phyloP scores from a whole-genome alignment of 2,797 vertebrate genomes.

The Vultur gryphus region DNA sequence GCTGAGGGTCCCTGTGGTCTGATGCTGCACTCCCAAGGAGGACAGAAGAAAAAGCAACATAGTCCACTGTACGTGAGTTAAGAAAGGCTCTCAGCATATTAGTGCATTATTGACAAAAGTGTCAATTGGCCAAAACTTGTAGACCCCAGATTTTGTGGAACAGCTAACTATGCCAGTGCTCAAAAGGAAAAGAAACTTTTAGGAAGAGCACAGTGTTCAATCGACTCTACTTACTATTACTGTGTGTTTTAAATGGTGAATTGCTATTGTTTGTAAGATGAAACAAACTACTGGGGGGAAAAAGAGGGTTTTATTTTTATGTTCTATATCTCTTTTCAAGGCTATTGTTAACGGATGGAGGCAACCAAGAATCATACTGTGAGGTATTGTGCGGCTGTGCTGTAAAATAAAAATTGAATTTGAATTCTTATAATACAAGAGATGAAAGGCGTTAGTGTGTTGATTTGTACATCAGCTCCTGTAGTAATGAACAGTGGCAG shows the following conservation, averaged over 20 bases:
- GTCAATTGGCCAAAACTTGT: neutral
- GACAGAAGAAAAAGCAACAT: neutral
- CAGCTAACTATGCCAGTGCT: neutral
- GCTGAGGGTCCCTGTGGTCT: neutral
- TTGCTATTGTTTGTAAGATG: conserved; percentile 35
- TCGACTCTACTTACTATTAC: neutral
- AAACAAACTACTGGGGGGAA: neutral
- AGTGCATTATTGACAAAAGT: neutral
- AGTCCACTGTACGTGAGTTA: neutral
- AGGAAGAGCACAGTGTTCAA: neutral
- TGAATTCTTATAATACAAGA: conserved; percentile 32
- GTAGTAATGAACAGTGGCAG: conserved; percentile 42
- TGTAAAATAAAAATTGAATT: conserved; percentile 65
- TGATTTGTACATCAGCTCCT: conserved; percentile 36
- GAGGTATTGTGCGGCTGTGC: neutral
- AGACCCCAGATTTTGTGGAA: neutral
- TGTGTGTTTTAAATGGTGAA: neutral
- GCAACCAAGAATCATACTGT: conserved; percentile 23
- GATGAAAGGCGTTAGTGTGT: conserved; percentile 35
- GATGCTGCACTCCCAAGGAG: neutral
- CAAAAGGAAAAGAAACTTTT: neutral
- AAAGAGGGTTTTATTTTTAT: conserved; percentile 19
- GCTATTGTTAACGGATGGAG: neutral
- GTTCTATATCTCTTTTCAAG: conserved; percentile 33
- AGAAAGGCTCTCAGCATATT: neutral